Conservation (phyloP, 1,140 invertebrate genomes). For the Dendrolimus kikuchii region DNA sequence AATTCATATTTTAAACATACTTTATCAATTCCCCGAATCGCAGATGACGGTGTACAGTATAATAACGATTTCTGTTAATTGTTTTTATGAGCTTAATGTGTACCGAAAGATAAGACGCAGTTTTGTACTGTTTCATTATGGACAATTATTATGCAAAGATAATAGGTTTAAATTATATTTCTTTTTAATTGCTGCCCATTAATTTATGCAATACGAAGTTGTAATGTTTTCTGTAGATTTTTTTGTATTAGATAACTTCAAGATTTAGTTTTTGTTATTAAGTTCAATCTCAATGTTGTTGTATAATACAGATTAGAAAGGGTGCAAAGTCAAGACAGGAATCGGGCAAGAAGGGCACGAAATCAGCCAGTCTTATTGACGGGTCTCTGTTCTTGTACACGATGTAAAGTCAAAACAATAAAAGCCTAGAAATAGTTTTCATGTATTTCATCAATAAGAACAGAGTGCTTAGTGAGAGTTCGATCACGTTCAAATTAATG, state of each 20-base stretch:
- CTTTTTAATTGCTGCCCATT: slow-evolving; percentile 8
- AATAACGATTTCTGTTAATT: slow-evolving; percentile 10
- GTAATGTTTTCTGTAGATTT: slow-evolving; percentile 1
- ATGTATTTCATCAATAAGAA: too few species aligned
- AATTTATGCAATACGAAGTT: slow-evolving; percentile 14
- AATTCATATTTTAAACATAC: slow-evolving; percentile 33
- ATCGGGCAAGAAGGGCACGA: too few species aligned
- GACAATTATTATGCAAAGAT: slow-evolving; percentile 18
- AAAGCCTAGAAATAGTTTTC: too few species aligned
- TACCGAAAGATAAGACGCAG: slow-evolving; percentile 3
- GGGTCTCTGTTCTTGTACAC: too few species aligned
- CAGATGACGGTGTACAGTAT: slow-evolving; percentile 11
- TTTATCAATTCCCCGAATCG: slow-evolving; percentile 29
- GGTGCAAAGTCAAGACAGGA: too few species aligned
- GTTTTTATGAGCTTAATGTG: slow-evolving; percentile 4
- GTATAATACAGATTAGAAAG: too few species aligned
- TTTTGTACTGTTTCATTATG: slow-evolving; percentile 7
- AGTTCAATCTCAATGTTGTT: too few species aligned
- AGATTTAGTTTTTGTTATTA: background rate
- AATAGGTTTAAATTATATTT: slow-evolving; percentile 17
- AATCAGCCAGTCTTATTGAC: too few species aligned
- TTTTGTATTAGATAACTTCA: background rate
- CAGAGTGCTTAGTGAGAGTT: too few species aligned
- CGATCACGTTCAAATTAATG: too few species aligned
- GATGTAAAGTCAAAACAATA: too few species aligned